phyloP scores from a whole-genome alignment of 2,888 invertebrate genomes.

The Hartigia nigra region DNA sequence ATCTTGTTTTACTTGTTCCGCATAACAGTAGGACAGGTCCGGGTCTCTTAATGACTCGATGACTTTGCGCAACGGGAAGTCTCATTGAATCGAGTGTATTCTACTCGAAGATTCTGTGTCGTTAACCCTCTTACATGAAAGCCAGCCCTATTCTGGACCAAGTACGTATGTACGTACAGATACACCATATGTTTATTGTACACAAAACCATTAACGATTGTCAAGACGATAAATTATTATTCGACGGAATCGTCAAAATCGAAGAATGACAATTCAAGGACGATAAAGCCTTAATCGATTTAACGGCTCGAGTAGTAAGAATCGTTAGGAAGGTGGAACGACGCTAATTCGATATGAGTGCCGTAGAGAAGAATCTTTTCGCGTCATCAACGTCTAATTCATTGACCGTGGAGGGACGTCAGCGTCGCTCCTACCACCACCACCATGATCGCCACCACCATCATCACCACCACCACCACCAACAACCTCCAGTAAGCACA shows the following conservation, averaged over 20 bases:
- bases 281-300: not conserved
- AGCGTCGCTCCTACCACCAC: not conserved
- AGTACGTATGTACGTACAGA: not conserved
- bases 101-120: not conserved
- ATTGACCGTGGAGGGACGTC: slow-evolving; percentile 33
- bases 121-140: slow-evolving; percentile 13
- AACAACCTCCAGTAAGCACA: not conserved
- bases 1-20: slow-evolving; percentile 7
- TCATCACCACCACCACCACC: too few relatives aligned
- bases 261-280: not conserved
- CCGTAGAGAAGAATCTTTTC: slow-evolving; percentile 24
- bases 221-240: not conserved
- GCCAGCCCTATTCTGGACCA: not conserved
- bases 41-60: slow-evolving; percentile 9
- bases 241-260: not conserved
- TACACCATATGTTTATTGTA: not conserved
- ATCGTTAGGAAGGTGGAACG: not conserved
- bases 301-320: slow-evolving; percentile 1
- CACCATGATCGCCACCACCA: too few relatives aligned
- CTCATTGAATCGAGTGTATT: not conserved
- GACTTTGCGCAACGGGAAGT: slow-evolving; percentile 5
- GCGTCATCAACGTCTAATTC: slow-evolving; percentile 54
- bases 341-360: slow-evolving; percentile 8
- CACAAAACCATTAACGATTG: not conserved
- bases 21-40: slow-evolving; percentile 13